A percentile compares a stretch with the other conserved stretches of the same genome.
phyloP scores from a whole-genome alignment of 2,797 vertebrate genomes.

The Danio jaintianensis region DNA sequence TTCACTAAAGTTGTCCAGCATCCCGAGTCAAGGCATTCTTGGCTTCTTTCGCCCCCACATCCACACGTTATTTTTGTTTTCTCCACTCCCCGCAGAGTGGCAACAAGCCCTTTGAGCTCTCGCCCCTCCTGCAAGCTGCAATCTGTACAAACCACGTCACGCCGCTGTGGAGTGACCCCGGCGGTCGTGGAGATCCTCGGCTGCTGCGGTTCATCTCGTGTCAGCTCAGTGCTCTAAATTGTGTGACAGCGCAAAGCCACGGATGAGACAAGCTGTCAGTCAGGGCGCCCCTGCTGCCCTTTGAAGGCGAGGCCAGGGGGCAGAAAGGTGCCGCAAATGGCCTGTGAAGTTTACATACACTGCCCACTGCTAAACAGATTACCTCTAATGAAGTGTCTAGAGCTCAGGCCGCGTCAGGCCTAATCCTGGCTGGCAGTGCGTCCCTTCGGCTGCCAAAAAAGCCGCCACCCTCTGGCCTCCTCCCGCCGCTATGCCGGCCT shows the following conservation, averaged over 20 bases:
- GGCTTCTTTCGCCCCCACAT: conserved; percentile 44
- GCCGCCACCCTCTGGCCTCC: conserved; percentile 87
- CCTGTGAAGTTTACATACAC: conserved; percentile 99
- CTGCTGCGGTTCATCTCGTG: conserved; percentile 60
- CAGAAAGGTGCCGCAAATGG: conserved; percentile 93
- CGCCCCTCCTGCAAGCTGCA: conserved; percentile 60
- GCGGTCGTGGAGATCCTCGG: conserved; percentile 46
- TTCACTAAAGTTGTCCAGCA: background rate
- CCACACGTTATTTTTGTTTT: conserved; percentile 54
- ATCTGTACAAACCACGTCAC: conserved; percentile 68
- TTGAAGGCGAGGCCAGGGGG: conserved; percentile 92
- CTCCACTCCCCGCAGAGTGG: conserved; percentile 21
- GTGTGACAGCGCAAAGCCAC: conserved; percentile 88
- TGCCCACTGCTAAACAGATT: conserved; percentile 99
- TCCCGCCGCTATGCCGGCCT: conserved; percentile 85
- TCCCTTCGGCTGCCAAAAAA: conserved; percentile 98
- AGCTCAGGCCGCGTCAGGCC: conserved; percentile 92
- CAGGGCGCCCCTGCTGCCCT: conserved; percentile 86
- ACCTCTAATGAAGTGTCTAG: conserved; percentile 99
- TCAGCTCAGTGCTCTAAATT: conserved; percentile 76
- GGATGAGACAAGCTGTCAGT: conserved; percentile 94
- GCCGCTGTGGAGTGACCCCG: conserved; percentile 53
- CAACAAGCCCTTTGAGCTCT: conserved; percentile 38
- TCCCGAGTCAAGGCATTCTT: background rate
- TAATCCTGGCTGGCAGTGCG: conserved; percentile 98